These are phyloP conservation scores for Cyclophora punctaria DNA, from an alignment of 2,888 invertebrate genomes.

Conservation along the genomic window DNA sequence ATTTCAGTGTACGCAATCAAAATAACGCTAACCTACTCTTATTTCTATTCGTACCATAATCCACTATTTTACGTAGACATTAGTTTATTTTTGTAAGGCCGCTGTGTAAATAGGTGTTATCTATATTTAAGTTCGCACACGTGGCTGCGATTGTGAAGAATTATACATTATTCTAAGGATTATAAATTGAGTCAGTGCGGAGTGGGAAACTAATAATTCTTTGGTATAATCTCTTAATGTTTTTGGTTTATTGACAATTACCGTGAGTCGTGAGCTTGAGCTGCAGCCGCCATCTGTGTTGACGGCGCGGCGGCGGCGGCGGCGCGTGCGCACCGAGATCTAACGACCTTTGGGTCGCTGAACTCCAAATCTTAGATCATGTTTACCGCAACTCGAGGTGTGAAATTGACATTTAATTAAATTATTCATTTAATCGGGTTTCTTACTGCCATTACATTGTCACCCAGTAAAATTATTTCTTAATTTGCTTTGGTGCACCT, in stretches of 20 bases:
- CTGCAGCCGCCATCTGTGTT: constrained; percentile 28
- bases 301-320: constrained; percentile 5
- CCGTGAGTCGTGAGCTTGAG: constrained; percentile 18
- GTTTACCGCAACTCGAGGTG: constrained; percentile 15
- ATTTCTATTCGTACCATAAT: constrained; percentile 11
- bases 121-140: constrained; percentile 50
- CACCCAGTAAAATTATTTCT: too few relatives aligned
- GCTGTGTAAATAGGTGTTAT: constrained; percentile 32
- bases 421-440: too few relatives aligned
- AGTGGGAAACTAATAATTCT: constrained; percentile 30
- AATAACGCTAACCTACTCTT: constrained; percentile 5
- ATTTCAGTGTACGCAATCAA: not conserved
- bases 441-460: too few relatives aligned
- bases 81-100: constrained; percentile 37
- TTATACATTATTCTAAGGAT: constrained; percentile 35
- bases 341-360: constrained; percentile 41
- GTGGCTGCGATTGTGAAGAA: constrained; percentile 30
- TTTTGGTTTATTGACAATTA: constrained; percentile 26
- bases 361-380: constrained; percentile 36
- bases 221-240: constrained; percentile 30
- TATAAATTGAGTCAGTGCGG: constrained; percentile 31
- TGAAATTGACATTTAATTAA: constrained; percentile 10
- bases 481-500: too few relatives aligned
- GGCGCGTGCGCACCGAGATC: constrained; percentile 38
- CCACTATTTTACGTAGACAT: constrained; percentile 26